Evolutionary conservation across 2,888 invertebrate species (phyloP), one percentile per base, ranked within the genome.

Genomic region (Carabus problematicus): DNA sequence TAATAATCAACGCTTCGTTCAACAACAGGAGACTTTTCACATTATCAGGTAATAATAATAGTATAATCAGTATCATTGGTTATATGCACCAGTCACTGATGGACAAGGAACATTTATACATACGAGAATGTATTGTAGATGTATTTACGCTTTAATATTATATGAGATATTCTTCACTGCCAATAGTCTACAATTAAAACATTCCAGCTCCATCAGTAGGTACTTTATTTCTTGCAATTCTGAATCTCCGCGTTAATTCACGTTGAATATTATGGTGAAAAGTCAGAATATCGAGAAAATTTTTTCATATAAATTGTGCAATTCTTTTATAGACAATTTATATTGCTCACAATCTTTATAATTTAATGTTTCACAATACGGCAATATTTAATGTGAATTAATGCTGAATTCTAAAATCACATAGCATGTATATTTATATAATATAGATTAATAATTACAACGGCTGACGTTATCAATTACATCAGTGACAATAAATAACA

Each of bases 1-100:
- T 43, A 29, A 29, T 19, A 39, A 19, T n/a, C 56, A 56, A 56
- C 56, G 39, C 29, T 29, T 56, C 39, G 39, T 19, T 56, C 39
- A 56, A 56, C 39, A 56, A 56, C 56, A 56, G 11, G 19, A 29
- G 39, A 56, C 8, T 52, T 14, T 19, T 56, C 56, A 39, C 29
- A 39, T 56, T 1, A 56, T 54, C 11, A 54, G 8, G n/a, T 54
- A 16, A 54, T 54, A 12, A 54, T 16, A 14, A 54, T 16, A 54
- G 29, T 56, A 56, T 56, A 19, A 56, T 29, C 29, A 56, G 19
- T 29, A 16, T 55, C 12, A n/a, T 9, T 42, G 8, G 9, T 42
- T 12, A 49, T 49, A 8, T 49, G 12, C 8, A 49, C 14, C 8
- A 14, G 29, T 29, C 29, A 29, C 29, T 29, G 29, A 29, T 29